Evolutionary conservation across 2,888 invertebrate species (phyloP).

Genomic region (Brachyptera putata): DNA sequence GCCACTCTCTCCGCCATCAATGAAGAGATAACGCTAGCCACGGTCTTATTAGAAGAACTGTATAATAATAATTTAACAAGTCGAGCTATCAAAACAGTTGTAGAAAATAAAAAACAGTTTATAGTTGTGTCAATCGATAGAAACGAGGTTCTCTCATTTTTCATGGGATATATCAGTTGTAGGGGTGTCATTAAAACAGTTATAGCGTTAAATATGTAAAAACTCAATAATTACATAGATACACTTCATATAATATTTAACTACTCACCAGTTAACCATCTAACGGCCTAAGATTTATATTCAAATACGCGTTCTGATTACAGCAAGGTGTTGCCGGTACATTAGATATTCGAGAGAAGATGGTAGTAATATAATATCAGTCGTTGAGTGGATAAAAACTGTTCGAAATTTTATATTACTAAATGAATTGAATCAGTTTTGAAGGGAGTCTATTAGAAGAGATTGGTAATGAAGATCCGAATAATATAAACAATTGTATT

Average conservation of each 20-base stretch:
- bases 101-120: too few relatives aligned
- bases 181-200: conserved; percentile 15
- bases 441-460: conserved; percentile 3
- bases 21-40: conserved; percentile 21
- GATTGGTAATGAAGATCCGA: background rate
- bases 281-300: background rate
- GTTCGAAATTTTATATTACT: background rate
- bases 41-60: conserved; percentile 10
- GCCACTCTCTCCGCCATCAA: background rate
- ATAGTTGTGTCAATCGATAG: conserved; percentile 12
- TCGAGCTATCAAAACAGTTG: conserved; percentile 16
- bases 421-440: conserved; percentile 10
- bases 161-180: background rate
- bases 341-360: background rate
- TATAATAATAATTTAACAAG: conserved; percentile 12
- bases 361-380: conserved; percentile 4
- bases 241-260: background rate
- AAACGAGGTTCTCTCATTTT: background rate
- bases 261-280: conserved; percentile 13
- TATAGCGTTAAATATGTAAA: conserved; percentile 14
- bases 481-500: conserved; percentile 17
- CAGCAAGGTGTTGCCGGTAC: conserved; percentile 10
- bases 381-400: conserved; percentile 10
- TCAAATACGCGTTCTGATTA: too few relatives aligned
- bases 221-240: conserved; percentile 8